Evolutionary conservation across 2,113 vertebrate species (phyloP).

Genomic region (Lepus europaeus): DNA sequence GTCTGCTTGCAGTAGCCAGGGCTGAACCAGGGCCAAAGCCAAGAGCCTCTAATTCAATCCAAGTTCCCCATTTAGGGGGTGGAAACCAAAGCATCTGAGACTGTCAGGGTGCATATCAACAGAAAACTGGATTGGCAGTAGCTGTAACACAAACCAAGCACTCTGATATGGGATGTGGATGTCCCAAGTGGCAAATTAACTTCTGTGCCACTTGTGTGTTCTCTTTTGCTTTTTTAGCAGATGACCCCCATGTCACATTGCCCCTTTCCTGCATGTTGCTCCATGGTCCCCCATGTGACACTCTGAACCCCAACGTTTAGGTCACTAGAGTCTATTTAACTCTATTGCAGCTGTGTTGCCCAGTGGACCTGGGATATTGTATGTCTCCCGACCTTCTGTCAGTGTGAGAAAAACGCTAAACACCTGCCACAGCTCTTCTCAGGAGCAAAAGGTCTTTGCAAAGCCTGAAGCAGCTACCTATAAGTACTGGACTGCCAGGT

Average conservation of each 20-base stretch:
- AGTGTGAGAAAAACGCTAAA: no score
- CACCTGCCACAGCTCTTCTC: background rate
- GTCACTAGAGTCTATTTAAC: background rate
- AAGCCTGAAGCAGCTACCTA: background rate
- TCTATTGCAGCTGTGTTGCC: background rate
- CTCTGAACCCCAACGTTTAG: background rate
- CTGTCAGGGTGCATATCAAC: no score
- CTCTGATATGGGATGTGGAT: no score
- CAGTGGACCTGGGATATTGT: background rate
- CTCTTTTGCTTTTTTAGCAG: background rate
- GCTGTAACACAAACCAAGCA: no score
- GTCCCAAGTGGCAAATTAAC: no score
- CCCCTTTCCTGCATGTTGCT: background rate
- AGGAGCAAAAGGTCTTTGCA: background rate
- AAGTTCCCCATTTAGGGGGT: no score
- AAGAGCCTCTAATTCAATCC: no score
- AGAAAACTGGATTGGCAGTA: no score
- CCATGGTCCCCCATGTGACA: background rate
- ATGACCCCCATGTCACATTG: background rate
- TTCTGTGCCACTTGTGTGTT: no score
- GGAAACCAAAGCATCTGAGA: no score
- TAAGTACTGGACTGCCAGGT: background rate
- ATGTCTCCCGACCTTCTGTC: background rate
- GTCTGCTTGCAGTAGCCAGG: no score
- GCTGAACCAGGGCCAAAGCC: no score